These are phyloP conservation scores for Pontoporia blainvillei DNA, from an alignment of 2,113 vertebrate genomes.

Conservation along the genomic window DNA sequence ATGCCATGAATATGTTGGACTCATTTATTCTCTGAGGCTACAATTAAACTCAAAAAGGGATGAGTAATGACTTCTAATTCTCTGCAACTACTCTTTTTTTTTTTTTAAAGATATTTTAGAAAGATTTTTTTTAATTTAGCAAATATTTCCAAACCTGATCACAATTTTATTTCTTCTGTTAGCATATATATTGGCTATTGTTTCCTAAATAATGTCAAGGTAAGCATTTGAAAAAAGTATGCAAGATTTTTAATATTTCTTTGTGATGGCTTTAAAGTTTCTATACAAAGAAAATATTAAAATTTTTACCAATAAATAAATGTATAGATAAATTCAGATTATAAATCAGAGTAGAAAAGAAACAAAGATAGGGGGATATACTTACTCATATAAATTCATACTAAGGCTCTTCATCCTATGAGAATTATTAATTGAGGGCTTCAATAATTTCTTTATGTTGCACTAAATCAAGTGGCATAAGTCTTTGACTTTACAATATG, in stretches of 20 bases:
- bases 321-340: neutral
- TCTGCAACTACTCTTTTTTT: neutral
- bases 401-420: neutral
- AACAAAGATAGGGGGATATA: neutral
- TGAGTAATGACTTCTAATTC: neutral
- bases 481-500: neutral
- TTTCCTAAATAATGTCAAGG: neutral
- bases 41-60: neutral
- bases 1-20: fast-evolving
- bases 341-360: neutral
- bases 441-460: neutral
- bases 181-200: neutral
- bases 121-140: neutral
- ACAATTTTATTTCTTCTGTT: neutral
- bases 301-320: neutral
- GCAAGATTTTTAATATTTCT: neutral
- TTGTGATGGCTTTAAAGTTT: neutral
- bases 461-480: neutral
- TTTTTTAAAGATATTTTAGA: neutral
- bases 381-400: neutral
- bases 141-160: neutral
- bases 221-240: neutral
- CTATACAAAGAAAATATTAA: neutral
- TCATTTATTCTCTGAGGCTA: neutral
- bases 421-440: neutral